phyloP scores from a whole-genome alignment of 1,140 invertebrate species.

The Solen grandis region DNA sequence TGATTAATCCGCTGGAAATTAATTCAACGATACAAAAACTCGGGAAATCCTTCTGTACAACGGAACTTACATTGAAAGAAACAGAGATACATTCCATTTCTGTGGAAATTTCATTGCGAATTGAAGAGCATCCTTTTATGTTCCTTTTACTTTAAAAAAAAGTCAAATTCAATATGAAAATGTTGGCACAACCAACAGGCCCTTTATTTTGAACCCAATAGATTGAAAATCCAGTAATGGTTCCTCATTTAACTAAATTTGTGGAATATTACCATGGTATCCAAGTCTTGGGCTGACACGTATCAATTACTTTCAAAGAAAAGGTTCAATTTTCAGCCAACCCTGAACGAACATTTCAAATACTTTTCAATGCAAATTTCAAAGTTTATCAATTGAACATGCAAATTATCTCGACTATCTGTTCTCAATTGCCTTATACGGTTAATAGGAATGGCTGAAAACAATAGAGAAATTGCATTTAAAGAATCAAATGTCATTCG shows the following conservation, averaged over 20 bases:
- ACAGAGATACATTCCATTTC: no score
- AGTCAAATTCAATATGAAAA: no score
- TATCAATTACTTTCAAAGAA: slow-evolving; percentile 52
- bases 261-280: slow-evolving; percentile 18
- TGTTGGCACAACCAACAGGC: neutral
- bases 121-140: no score
- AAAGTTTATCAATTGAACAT: slow-evolving; percentile 54
- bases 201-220: slow-evolving; percentile 38
- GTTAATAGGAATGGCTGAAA: slow-evolving; percentile 31
- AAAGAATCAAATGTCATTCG: slow-evolving; percentile 2
- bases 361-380: slow-evolving; percentile 55
- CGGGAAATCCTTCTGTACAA: no score
- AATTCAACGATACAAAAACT: no score
- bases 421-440: neutral
- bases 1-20: no score
- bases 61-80: no score
- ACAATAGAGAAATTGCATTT: slow-evolving; percentile 38
- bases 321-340: slow-evolving; percentile 38
- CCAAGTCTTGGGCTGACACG: slow-evolving; percentile 17
- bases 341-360: slow-evolving; percentile 40
- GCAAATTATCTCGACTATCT: slow-evolving; percentile 41
- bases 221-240: slow-evolving; percentile 45
- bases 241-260: slow-evolving; percentile 13
- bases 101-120: no score
- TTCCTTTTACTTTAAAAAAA: no score